phyloP scores from a whole-genome alignment of 2,888 invertebrate genomes.

The Watsonalla binaria region DNA sequence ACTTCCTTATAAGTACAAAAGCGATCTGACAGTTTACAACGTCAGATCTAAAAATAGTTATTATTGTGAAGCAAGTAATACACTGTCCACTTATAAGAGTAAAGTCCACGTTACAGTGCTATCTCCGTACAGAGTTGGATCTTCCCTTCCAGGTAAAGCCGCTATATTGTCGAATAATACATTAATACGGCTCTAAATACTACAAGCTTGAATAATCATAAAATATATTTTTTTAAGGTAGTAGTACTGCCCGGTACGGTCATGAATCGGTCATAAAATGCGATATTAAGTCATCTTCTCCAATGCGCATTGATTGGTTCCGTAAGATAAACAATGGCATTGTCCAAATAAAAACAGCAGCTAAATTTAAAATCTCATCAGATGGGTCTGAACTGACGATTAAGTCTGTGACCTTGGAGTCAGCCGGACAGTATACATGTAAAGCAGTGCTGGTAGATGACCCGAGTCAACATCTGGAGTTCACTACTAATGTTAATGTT shows the following conservation, averaged over 20 bases:
- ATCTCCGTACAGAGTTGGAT: too few species aligned
- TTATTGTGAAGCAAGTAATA: too few species aligned
- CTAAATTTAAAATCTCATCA: slow-evolving; percentile 12
- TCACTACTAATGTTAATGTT: neutral
- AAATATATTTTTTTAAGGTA: neutral
- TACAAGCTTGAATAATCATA: too few species aligned
- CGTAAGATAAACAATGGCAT: slow-evolving; percentile 2
- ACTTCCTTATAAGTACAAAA: too few species aligned
- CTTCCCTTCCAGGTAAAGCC: too few species aligned
- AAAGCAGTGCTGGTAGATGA: neutral
- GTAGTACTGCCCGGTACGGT: slow-evolving; percentile 8
- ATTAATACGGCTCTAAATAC: too few species aligned
- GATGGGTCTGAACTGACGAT: slow-evolving; percentile 14
- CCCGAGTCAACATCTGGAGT: neutral
- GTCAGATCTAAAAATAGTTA: too few species aligned
- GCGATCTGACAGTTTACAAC: too few species aligned
- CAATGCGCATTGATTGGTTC: slow-evolving; percentile 20
- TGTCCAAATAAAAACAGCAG: slow-evolving; percentile 9
- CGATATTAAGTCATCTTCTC: slow-evolving; percentile 16
- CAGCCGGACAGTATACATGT: slow-evolving; percentile 15
- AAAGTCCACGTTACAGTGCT: too few species aligned
- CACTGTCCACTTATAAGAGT: too few species aligned
- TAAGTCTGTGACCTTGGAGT: slow-evolving; percentile 14
- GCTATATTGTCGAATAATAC: too few species aligned
- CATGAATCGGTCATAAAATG: slow-evolving; percentile 11